phyloP scores from a whole-genome alignment of 2,888 invertebrate species.

The Epinotia ramella region DNA sequence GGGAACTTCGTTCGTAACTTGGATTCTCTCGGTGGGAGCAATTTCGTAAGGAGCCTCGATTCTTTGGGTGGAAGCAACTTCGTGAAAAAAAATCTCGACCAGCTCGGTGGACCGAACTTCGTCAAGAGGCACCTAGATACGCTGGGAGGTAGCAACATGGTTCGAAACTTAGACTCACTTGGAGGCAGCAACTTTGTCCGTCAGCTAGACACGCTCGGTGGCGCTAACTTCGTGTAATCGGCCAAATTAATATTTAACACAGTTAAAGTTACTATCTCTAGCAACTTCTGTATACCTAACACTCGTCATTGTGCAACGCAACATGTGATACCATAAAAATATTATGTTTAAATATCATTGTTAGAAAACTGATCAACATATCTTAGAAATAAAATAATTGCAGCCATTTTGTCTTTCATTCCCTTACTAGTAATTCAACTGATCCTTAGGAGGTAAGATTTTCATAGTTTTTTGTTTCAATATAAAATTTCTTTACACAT shows the following conservation, averaged over 20 bases:
- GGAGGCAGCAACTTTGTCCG: conserved; percentile 82
- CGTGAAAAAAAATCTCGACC: conserved; percentile 76
- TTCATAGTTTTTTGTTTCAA: neutral
- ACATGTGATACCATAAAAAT: conserved; percentile 62
- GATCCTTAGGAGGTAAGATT: conserved; percentile 38
- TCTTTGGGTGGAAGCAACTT: conserved; percentile 74
- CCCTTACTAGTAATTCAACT: conserved; percentile 16
- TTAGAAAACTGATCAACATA: conserved; percentile 38
- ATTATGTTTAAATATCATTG: conserved; percentile 48
- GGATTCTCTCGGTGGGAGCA: conserved; percentile 76
- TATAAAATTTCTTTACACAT: neutral
- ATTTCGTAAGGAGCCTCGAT: conserved; percentile 75
- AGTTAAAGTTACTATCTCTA: conserved; percentile 14
- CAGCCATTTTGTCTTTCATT: conserved; percentile 36
- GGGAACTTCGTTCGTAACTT: conserved; percentile 73
- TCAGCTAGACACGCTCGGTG: conserved; percentile 71
- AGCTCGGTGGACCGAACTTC: conserved; percentile 75
- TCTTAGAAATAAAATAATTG: conserved; percentile 43
- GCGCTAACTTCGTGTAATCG: conserved; percentile 71
- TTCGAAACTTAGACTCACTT: conserved; percentile 77
- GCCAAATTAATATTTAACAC: conserved; percentile 28
- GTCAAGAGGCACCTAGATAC: conserved; percentile 75
- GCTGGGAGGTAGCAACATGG: conserved; percentile 77
- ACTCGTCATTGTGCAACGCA: conserved; percentile 54
- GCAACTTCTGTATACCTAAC: conserved; percentile 19